These are phyloP conservation scores for Lithobates pipiens DNA, from an alignment of 2,797 vertebrate genomes.

Conservation along the genomic window DNA sequence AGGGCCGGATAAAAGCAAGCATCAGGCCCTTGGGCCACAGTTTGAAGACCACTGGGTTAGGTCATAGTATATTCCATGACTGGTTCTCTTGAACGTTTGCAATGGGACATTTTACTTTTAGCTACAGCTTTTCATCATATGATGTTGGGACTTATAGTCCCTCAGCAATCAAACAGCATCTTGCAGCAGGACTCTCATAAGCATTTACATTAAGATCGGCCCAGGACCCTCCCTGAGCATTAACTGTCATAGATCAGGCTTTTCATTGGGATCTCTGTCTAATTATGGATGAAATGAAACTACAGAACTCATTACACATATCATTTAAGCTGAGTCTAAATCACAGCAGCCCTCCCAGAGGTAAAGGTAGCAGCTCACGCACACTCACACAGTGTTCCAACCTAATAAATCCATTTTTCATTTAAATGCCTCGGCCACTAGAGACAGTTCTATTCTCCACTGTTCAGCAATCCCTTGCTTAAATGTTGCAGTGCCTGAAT, in stretches of 20 bases:
- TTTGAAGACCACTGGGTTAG: no score
- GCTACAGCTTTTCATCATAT: no score
- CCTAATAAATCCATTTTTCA: conserved; percentile 68
- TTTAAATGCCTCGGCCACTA: conserved; percentile 64
- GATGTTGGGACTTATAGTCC: not conserved
- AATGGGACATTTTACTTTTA: no score
- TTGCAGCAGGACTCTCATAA: conserved; percentile 3
- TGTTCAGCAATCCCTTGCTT: conserved; percentile 34
- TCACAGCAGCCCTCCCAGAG: conserved; percentile 35
- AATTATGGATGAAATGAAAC: conserved; percentile 63
- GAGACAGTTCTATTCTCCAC: conserved; percentile 29
- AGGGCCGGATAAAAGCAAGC: no score
- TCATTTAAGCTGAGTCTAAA: conserved; percentile 65
- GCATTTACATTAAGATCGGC: not conserved
- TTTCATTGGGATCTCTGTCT: conserved; percentile 58
- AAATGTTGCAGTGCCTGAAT: conserved; percentile 7
- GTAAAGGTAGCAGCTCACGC: conserved; percentile 59
- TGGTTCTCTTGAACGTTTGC: no score
- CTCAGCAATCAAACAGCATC: not conserved
- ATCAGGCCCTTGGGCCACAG: no score
- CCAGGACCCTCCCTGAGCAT: conserved; percentile 20
- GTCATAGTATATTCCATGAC: no score
- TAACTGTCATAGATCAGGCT: conserved; percentile 35
- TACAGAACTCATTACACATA: conserved; percentile 65
- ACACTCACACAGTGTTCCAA: conserved; percentile 56